A percentile compares a stretch with the other conserved stretches of the same genome.
phyloP scores from a whole-genome alignment of 2,113 vertebrate genomes.

The Phoxinus phoxinus region DNA sequence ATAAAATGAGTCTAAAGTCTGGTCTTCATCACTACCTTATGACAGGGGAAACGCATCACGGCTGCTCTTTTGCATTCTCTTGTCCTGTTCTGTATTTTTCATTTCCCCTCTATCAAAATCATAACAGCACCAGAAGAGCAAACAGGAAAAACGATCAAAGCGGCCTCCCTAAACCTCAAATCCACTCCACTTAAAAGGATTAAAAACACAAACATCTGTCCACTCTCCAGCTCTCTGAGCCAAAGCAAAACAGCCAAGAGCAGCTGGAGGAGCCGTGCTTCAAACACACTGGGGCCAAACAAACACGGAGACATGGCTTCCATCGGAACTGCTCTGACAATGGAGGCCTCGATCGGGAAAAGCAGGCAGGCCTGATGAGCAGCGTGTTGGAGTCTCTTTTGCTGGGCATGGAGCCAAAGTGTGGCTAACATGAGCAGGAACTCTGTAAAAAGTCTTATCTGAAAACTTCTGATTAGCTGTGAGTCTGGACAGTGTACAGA shows the following conservation, averaged over 20 bases:
- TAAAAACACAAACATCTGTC: conserved; percentile 52
- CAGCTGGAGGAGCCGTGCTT: conserved; percentile 44
- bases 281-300: conserved; percentile 12
- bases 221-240: conserved; percentile 32
- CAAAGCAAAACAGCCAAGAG: conserved; percentile 30
- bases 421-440: conserved; percentile 15
- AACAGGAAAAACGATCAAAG: conserved; percentile 42
- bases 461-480: neutral
- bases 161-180: conserved; percentile 28
- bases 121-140: conserved; percentile 12
- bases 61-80: conserved; percentile 23
- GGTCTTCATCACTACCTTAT: conserved; percentile 22
- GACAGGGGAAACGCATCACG: neutral
- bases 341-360: neutral
- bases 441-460: conserved; percentile 20
- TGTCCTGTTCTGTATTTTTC: conserved; percentile 34
- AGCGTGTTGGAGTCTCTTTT: neutral
- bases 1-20: neutral
- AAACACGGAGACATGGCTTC: conserved; percentile 22
- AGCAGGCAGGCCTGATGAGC: neutral
- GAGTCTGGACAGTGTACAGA: conserved; percentile 11
- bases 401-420: conserved; percentile 19
- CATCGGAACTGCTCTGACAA: conserved; percentile 20
- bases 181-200: conserved; percentile 50
- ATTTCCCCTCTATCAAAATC: conserved; percentile 47